These are phyloP conservation scores for Heliconius aoede DNA, from an alignment of 2,888 invertebrate genomes.

Conservation along the genomic window DNA sequence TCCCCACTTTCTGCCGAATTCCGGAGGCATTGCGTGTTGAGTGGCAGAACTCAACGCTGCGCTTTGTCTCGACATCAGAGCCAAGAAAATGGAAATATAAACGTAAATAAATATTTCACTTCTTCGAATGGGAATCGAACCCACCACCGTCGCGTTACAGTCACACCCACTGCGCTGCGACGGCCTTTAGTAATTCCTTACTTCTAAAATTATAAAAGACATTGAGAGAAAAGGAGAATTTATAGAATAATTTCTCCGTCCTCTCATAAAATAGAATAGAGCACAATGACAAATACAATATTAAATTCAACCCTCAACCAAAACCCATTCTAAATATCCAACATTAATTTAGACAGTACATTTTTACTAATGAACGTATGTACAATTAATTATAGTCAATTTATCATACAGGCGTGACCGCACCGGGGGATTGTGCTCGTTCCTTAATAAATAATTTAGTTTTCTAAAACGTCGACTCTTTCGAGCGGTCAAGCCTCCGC, in stretches of 20 bases:
- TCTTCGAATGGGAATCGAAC: no score
- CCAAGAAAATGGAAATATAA: no score
- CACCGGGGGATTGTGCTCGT: slow-evolving; percentile 40
- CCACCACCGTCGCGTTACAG: no score
- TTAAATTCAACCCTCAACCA: not conserved
- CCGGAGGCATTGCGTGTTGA: no score
- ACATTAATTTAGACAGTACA: slow-evolving; percentile 22
- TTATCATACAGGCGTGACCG: slow-evolving; percentile 49
- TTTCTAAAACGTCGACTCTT: slow-evolving; percentile 36
- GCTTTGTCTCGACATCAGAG: no score
- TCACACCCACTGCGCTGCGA: no score
- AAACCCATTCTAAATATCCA: not conserved
- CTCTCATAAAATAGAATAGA: not conserved
- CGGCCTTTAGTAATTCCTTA: not conserved
- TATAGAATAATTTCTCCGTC: not conserved
- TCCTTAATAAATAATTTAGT: slow-evolving; percentile 43
- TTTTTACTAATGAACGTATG: slow-evolving; percentile 43
- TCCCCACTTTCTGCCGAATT: no score
- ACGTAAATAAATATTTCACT: no score
- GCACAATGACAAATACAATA: not conserved
- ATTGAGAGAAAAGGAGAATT: not conserved
- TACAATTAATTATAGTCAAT: slow-evolving; percentile 50
- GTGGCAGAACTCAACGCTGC: no score
- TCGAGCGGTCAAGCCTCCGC: slow-evolving; percentile 28
- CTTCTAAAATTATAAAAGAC: not conserved